Base-by-base conservation (phyloP, 2,888 invertebrate species). In the Spisula solida region DNA sequence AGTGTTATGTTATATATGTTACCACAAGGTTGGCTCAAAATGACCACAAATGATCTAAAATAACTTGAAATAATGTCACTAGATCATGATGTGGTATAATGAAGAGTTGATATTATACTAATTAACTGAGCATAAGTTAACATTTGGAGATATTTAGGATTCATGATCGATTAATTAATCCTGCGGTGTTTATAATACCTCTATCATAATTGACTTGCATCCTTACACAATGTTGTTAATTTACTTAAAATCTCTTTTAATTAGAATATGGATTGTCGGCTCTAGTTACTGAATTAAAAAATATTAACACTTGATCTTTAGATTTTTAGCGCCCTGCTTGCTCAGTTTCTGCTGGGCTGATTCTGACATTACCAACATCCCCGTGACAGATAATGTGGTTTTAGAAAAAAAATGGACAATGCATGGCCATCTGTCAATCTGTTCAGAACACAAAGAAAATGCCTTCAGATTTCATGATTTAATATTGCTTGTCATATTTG, bases 371-470 rank as follows among this genome's bases (percentile, higher is more conserved):
- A n/a, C 41, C 4, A 41, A 41, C 41, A 41, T 31, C 34, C 31
- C 34, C 0, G 12, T 75, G 75, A 75, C 34, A 18, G 34, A 75
- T 75, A 66, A 34, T 75, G 75, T 75, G 75, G 75, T 75, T 75
- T 75, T 34, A 31, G 34, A 34, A 75, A 75, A 75, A 60, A 75
- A 75, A 31, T 66, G 60, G 75, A 75, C 75, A 34, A 31, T 75
- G 34, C 20, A 18, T 31, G 56, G 70, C 83, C 83, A 83, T 83
- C 83, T 83, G 83, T 83, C 47, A 60, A 48, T 66, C 70, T 83
- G 47, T 70, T 66, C 25, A 6, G 47, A 83, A 70, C 48, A 60
- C 70, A 60, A 60, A 82, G 31, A 60, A 83, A 83, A n/a, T n/a
- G 18, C 47, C 47, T 31, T 41, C 70, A 56, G 83, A 66, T 56